Percentiles rank a stretch among this genome's conserved stretches.
Evolutionary conservation across 2,113 vertebrate species (phyloP).

Genomic region (Dendropsophus ebraccatus): DNA sequence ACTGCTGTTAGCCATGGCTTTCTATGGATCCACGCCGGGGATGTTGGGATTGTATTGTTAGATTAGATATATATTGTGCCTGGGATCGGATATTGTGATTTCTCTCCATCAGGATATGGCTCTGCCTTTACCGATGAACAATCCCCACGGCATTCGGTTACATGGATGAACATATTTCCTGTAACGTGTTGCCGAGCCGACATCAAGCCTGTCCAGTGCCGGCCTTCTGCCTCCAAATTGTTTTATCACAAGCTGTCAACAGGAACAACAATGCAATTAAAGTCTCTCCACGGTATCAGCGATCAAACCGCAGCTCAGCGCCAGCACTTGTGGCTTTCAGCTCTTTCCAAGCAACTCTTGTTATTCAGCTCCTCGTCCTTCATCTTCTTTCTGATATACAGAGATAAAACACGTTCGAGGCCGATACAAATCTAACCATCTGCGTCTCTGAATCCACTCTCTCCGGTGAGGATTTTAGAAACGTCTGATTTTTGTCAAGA

Average conservation of each 20-base stretch:
- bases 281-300: constrained; percentile 33
- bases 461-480: constrained; percentile 33
- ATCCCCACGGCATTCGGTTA: constrained; percentile 10
- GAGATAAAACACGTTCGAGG: constrained; percentile 44
- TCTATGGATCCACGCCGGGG: too few relatives aligned
- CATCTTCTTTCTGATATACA: constrained; percentile 23
- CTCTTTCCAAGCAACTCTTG: constrained; percentile 44
- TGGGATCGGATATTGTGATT: neutral
- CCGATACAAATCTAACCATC: constrained; percentile 45
- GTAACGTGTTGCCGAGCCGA: constrained; percentile 1
- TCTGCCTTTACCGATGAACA: neutral
- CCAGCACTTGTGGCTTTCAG: constrained; percentile 52
- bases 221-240: constrained; percentile 43
- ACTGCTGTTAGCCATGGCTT: too few relatives aligned
- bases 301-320: constrained; percentile 47
- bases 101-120: neutral
- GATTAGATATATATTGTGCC: too few relatives aligned
- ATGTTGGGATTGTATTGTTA: too few relatives aligned
- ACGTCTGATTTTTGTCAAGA: constrained; percentile 36
- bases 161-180: neutral
- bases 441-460: constrained; percentile 31
- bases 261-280: constrained; percentile 53
- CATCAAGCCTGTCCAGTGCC: constrained; percentile 33
- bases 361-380: constrained; percentile 35
- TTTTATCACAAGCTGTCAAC: constrained; percentile 51